These are phyloP conservation scores for Cynoglossus semilaevis DNA, from an alignment of 2,113 vertebrate genomes.

Conservation along the genomic window DNA sequence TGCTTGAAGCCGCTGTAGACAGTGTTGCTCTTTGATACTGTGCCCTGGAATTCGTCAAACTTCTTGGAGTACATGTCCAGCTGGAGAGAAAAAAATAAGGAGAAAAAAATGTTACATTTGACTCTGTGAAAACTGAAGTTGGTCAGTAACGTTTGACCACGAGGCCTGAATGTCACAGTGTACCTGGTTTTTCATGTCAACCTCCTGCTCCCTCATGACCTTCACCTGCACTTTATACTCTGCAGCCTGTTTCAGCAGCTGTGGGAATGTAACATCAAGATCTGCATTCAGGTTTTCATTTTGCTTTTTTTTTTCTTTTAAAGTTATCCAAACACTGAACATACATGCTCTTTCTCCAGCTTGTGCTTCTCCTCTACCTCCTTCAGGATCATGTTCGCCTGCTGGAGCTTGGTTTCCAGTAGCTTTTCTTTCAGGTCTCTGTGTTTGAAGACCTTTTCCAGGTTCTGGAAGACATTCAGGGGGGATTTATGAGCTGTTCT, in stretches of 20 bases:
- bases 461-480: constrained; percentile 78
- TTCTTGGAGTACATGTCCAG: constrained; percentile 92
- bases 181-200: constrained; percentile 88
- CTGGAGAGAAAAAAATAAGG: constrained; percentile 64
- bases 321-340: constrained; percentile 31
- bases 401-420: constrained; percentile 90
- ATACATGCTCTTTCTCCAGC: constrained; percentile 89
- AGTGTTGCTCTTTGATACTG: constrained; percentile 91
- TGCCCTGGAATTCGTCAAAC: constrained; percentile 97
- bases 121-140: background rate
- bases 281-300: background rate
- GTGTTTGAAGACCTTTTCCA: constrained; percentile 98
- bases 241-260: constrained; percentile 89
- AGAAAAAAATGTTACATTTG: constrained; percentile 3
- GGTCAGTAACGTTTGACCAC: background rate
- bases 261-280: constrained; percentile 30
- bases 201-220: constrained; percentile 89
- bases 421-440: constrained; percentile 96
- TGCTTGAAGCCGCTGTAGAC: constrained; percentile 94
- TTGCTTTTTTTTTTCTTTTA: no score
- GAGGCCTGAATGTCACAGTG: constrained; percentile 47
- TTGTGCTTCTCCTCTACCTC: constrained; percentile 85
- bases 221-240: constrained; percentile 89
- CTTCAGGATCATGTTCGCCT: constrained; percentile 89
- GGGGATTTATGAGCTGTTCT: constrained; percentile 43